These are phyloP conservation scores for Onychomys torridus DNA, from an alignment of 2,797 vertebrate species.

Conservation along the genomic window DNA sequence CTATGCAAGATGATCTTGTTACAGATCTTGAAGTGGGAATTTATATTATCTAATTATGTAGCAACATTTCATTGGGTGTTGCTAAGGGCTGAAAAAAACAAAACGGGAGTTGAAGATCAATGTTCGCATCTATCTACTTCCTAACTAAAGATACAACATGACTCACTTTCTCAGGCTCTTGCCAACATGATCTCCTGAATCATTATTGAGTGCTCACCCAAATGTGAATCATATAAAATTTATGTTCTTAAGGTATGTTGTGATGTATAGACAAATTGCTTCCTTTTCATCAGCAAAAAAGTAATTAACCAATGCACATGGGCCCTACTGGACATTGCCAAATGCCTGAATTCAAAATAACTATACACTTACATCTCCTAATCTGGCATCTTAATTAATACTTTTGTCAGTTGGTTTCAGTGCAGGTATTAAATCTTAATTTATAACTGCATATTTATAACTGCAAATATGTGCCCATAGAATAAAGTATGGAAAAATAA, in stretches of 20 bases:
- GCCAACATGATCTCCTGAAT: no score
- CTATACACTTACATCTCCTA: neutral
- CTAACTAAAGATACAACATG: no score
- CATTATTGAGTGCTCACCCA: no score
- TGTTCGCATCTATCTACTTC: no score
- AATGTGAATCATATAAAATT: no score
- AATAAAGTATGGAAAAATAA: neutral
- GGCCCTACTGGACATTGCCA: neutral
- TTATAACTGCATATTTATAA: neutral
- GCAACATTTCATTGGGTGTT: no score
- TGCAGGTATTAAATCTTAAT: neutral
- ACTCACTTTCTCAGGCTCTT: no score
- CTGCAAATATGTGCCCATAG: neutral
- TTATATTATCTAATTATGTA: no score
- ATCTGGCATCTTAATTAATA: neutral
- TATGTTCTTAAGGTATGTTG: neutral
- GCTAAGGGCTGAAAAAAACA: no score
- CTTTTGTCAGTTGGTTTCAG: neutral
- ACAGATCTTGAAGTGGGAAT: no score
- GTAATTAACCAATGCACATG: neutral
- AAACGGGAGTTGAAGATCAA: no score
- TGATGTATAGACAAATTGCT: neutral
- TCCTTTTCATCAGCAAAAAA: neutral
- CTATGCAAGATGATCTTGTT: no score
- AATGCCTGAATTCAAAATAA: neutral